These are phyloP conservation scores for Polyergus mexicanus DNA, from an alignment of 1,140 invertebrate species.

Conservation along the genomic window DNA sequence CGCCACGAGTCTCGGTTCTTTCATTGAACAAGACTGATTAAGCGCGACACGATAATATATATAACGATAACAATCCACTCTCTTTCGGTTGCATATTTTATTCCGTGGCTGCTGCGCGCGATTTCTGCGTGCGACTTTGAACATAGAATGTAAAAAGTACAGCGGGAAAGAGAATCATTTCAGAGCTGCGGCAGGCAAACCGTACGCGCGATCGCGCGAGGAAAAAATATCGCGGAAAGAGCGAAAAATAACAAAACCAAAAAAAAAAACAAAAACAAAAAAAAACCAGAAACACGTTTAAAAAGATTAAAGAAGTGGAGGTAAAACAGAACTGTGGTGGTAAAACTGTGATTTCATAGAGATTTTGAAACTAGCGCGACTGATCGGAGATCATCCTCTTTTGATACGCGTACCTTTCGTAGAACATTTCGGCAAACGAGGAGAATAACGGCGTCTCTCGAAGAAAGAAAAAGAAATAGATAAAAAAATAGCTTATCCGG, in stretches of 20 bases:
- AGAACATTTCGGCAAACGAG: slow-evolving; percentile 42
- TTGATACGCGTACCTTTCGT: slow-evolving; percentile 53
- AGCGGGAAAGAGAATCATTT: slow-evolving; percentile 22
- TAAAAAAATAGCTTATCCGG: slow-evolving; percentile 1
- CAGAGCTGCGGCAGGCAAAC: slow-evolving; percentile 23
- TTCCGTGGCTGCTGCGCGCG: slow-evolving; percentile 57
- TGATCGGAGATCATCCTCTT: slow-evolving; percentile 53
- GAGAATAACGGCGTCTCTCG: slow-evolving; percentile 32
- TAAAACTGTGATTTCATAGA: slow-evolving; percentile 74
- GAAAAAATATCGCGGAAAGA: slow-evolving; percentile 31
- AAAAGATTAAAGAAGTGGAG: slow-evolving; percentile 11
- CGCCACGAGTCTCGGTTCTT: slow-evolving; percentile 67
- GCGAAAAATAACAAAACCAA: slow-evolving; percentile 5
- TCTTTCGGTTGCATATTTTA: slow-evolving; percentile 63
- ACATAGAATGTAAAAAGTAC: neutral
- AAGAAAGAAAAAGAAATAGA: slow-evolving; percentile 11
- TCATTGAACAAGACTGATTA: slow-evolving; percentile 77
- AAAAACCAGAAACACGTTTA: neutral
- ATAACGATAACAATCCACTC: slow-evolving; percentile 29
- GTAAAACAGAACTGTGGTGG: slow-evolving; percentile 59
- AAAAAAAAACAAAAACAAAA: neutral
- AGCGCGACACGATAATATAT: slow-evolving; percentile 63
- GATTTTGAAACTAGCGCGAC: slow-evolving; percentile 57
- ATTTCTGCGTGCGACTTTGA: slow-evolving; percentile 48
- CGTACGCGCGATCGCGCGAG: slow-evolving; percentile 10